phyloP scores from a whole-genome alignment of 2,797 vertebrate genomes.

The Intellagama lesueurii region DNA sequence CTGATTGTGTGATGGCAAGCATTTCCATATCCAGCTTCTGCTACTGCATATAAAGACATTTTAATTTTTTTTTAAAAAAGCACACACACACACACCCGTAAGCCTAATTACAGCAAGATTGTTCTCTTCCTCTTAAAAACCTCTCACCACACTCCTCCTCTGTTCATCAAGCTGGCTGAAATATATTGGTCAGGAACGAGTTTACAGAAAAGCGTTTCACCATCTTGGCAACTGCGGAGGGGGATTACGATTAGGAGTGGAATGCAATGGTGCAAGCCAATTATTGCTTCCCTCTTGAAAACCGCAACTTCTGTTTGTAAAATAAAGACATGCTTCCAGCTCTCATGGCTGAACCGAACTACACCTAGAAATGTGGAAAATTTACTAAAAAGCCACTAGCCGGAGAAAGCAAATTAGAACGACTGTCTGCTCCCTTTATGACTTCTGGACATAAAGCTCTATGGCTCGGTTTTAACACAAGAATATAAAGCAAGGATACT shows the following conservation, averaged over 20 bases:
- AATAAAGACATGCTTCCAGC: neutral
- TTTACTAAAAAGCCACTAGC: neutral
- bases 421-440: neutral
- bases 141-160: slow-evolving; percentile 67
- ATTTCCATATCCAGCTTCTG: slow-evolving; percentile 76
- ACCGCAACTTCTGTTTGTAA: neutral
- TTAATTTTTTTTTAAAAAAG: slow-evolving; percentile 66
- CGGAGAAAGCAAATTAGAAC: neutral
- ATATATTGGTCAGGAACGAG: slow-evolving; percentile 23
- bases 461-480: neutral
- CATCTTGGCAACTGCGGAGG: neutral
- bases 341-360: neutral
- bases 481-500: neutral
- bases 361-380: neutral
- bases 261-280: neutral
- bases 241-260: neutral
- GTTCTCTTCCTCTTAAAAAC: slow-evolving; percentile 75
- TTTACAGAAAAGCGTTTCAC: neutral
- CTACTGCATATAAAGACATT: slow-evolving; percentile 77
- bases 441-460: neutral
- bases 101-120: slow-evolving; percentile 82
- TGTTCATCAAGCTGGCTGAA: slow-evolving; percentile 57
- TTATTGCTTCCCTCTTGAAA: neutral
- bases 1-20: slow-evolving; percentile 78
- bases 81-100: neutral